A percentile compares a stretch with the other conserved stretches of the same genome.
Evolutionary conservation across 2,888 invertebrate species (phyloP).

Genomic region (Plutella xylostella): DNA sequence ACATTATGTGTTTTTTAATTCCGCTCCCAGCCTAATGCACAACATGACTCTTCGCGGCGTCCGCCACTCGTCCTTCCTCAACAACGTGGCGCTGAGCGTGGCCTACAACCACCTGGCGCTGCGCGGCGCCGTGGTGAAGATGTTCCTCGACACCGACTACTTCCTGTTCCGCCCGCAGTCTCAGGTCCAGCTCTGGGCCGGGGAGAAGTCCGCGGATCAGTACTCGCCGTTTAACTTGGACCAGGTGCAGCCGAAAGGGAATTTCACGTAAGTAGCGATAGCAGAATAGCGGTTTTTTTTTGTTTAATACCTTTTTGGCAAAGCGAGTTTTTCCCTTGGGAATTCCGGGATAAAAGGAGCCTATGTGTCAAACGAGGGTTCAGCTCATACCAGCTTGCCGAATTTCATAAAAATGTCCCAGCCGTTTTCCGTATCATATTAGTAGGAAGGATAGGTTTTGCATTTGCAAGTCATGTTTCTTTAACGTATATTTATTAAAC

Average conservation of each 20-base stretch:
- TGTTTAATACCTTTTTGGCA: too few relatives aligned
- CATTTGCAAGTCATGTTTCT: too few relatives aligned
- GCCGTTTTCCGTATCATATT: too few relatives aligned
- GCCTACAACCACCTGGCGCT: conserved; percentile 32
- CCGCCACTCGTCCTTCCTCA: too few relatives aligned
- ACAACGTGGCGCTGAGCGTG: conserved; percentile 31
- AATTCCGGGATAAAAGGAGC: too few relatives aligned
- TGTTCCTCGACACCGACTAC: conserved; percentile 35
- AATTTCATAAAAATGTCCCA: too few relatives aligned
- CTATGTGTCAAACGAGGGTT: too few relatives aligned
- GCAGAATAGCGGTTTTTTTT: neutral
- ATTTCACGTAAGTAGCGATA: conserved; percentile 34
- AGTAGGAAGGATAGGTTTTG: too few relatives aligned
- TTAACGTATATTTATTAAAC: too few relatives aligned
- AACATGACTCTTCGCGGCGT: conserved; percentile 26
- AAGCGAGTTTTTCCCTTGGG: too few relatives aligned
- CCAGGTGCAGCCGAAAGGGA: conserved; percentile 30
- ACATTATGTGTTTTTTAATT: neutral
- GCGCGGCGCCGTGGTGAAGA: conserved; percentile 29
- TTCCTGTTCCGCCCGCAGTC: conserved; percentile 29
- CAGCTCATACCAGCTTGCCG: too few relatives aligned
- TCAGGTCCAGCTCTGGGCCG: too few relatives aligned
- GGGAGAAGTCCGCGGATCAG: conserved; percentile 19
- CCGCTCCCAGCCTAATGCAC: conserved; percentile 33
- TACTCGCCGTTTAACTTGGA: conserved; percentile 40